These are phyloP conservation scores for Halcyon smyrnensis DNA, from an alignment of 2,797 vertebrate species.

Conservation along the genomic window DNA sequence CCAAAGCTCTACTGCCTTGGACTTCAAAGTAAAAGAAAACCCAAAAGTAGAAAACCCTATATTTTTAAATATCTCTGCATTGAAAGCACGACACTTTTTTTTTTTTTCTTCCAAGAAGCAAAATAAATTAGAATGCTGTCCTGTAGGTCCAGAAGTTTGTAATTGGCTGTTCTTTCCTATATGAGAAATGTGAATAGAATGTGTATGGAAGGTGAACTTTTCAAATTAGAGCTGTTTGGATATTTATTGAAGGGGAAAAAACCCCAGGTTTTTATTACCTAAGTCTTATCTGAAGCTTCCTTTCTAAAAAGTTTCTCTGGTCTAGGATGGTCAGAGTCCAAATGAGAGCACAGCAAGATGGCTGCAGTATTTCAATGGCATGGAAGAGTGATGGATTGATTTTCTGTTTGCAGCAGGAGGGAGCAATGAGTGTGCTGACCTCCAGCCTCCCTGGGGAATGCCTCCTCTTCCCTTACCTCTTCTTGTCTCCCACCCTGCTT, in stretches of 20 bases:
- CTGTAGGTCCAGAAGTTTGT: not conserved
- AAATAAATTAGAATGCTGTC: not conserved
- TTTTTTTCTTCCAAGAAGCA: not conserved
- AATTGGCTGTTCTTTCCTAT: not conserved
- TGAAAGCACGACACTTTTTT: not conserved
- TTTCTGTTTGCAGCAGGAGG: not conserved
- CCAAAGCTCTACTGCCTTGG: not conserved
- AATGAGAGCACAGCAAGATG: not conserved
- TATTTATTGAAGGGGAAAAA: not conserved
- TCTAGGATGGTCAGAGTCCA: not conserved
- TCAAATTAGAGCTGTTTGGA: not conserved
- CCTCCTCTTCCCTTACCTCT: not conserved
- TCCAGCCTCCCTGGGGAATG: not conserved
- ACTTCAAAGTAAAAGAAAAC: not conserved
- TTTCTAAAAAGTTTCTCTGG: not conserved
- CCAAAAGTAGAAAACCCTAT: not conserved
- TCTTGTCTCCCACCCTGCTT: not conserved
- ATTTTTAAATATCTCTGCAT: not conserved
- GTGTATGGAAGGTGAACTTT: not conserved
- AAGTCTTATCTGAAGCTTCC: not conserved
- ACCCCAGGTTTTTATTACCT: not conserved
- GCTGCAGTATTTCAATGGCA: rapidly evolving
- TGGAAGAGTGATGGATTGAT: not conserved
- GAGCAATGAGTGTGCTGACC: not conserved
- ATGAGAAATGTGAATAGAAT: not conserved